phyloP scores from a whole-genome alignment of 2,797 vertebrate genomes.

The Pseudocheirus occidentalis region DNA sequence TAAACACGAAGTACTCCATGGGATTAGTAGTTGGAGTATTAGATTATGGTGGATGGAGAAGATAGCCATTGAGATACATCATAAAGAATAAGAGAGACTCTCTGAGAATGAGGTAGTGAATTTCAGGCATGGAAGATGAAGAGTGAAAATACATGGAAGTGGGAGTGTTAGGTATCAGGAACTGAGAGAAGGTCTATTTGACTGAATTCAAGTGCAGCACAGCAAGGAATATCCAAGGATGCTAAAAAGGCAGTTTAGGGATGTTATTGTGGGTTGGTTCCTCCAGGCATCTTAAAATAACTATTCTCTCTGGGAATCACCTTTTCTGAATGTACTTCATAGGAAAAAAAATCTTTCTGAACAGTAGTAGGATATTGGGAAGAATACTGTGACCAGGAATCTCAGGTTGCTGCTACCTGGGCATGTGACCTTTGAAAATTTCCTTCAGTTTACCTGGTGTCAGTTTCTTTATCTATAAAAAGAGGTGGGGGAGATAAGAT shows the following conservation, averaged over 20 bases:
- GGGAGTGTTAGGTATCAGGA: background rate
- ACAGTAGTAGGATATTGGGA: background rate
- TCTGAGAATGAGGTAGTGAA: background rate
- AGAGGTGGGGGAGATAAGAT: background rate
- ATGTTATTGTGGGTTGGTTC: slow-evolving; percentile 33
- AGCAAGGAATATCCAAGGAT: background rate
- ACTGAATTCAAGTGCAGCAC: background rate
- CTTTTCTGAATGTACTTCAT: slow-evolving; percentile 18
- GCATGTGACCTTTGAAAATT: background rate
- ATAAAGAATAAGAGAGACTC: background rate
- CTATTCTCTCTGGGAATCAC: slow-evolving; percentile 45
- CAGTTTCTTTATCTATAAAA: background rate
- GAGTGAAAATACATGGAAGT: background rate
- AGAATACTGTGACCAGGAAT: background rate
- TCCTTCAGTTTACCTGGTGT: background rate
- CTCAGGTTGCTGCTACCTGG: background rate
- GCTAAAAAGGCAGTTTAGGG: background rate
- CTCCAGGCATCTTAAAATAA: slow-evolving; percentile 60
- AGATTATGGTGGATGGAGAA: background rate
- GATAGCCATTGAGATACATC: background rate
- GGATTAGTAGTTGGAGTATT: background rate
- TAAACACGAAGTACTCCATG: background rate
- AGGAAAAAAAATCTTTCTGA: background rate
- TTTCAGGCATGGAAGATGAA: background rate
- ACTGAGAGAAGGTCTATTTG: background rate